Conservation (phyloP, 1,140 invertebrate species). For the Drosophila seguyi region DNA sequence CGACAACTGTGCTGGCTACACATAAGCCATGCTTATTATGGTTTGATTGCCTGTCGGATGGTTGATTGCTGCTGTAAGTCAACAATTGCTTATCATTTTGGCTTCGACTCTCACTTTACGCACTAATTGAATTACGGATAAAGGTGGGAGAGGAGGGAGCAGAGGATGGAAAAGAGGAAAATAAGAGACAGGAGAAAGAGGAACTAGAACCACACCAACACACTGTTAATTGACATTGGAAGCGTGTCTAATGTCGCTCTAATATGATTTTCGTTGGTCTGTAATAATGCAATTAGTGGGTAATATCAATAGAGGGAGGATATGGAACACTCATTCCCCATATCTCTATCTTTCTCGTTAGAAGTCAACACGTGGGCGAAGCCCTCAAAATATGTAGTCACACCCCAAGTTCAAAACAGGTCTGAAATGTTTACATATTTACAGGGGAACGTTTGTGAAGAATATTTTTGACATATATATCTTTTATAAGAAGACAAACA, state of each 20-base stretch:
- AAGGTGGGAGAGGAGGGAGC: slow-evolving; percentile 7
- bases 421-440: slow-evolving; percentile 8
- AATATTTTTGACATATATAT: background rate
- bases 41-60: slow-evolving; percentile 57
- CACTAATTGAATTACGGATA: slow-evolving; percentile 73
- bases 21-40: slow-evolving; percentile 37
- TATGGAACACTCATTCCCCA: background rate
- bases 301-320: slow-evolving; percentile 11
- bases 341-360: too few species aligned
- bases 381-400: slow-evolving; percentile 28
- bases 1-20: slow-evolving; percentile 9
- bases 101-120: slow-evolving; percentile 64
- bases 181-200: background rate
- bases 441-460: slow-evolving; percentile 3
- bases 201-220: slow-evolving; percentile 28
- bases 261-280: slow-evolving; percentile 50
- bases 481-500: background rate
- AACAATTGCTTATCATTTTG: slow-evolving; percentile 42
- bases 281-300: slow-evolving; percentile 55
- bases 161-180: background rate
- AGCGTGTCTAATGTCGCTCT: slow-evolving; percentile 42
- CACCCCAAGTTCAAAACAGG: slow-evolving; percentile 15
- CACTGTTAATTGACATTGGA: slow-evolving; percentile 52
- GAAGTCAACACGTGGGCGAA: slow-evolving; percentile 32
- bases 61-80: slow-evolving; percentile 46